Percentiles rank a stretch among this genome's conserved stretches.
Conservation (phyloP, 2,888 invertebrate species). For the Drosophila borealis region DNA sequence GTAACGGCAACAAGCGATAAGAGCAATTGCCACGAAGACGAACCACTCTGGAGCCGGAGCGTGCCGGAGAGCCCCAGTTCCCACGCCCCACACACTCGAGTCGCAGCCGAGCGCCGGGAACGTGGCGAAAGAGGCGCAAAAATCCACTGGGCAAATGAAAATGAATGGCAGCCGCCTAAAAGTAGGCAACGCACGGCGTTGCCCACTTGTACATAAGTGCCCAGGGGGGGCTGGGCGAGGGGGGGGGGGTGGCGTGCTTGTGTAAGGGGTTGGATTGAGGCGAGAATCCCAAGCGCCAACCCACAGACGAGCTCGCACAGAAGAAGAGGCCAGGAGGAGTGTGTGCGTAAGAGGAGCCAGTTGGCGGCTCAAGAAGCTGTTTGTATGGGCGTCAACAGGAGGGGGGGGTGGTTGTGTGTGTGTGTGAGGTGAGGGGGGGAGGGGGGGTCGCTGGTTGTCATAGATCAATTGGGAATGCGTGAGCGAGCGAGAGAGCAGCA, state of each 20-base stretch:
- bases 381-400: neutral
- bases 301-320: slow-evolving; percentile 9
- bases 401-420: neutral
- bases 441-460: slow-evolving; percentile 8
- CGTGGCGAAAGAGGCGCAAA: slow-evolving; percentile 53
- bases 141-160: slow-evolving; percentile 67
- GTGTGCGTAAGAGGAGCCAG: neutral
- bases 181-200: slow-evolving; percentile 63
- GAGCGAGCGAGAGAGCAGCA: slow-evolving; percentile 36
- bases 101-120: slow-evolving; percentile 16
- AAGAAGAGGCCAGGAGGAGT: slow-evolving; percentile 5
- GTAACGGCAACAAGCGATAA: slow-evolving; percentile 66
- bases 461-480: slow-evolving; percentile 52
- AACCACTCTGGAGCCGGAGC: slow-evolving; percentile 21
- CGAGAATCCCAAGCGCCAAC: too few relatives aligned
- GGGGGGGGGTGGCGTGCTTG: neutral
- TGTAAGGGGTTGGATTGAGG: too few relatives aligned
- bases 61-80: neutral
- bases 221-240: slow-evolving; percentile 7
- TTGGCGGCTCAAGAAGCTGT: slow-evolving; percentile 32
- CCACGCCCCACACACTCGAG: too few relatives aligned
- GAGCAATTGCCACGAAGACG: slow-evolving; percentile 61
- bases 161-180: slow-evolving; percentile 74
- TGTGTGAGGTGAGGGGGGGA: rapidly evolving
- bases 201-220: slow-evolving; percentile 65